Conservation (phyloP, 2,888 invertebrate genomes). For the Cerceris rybyensis region DNA sequence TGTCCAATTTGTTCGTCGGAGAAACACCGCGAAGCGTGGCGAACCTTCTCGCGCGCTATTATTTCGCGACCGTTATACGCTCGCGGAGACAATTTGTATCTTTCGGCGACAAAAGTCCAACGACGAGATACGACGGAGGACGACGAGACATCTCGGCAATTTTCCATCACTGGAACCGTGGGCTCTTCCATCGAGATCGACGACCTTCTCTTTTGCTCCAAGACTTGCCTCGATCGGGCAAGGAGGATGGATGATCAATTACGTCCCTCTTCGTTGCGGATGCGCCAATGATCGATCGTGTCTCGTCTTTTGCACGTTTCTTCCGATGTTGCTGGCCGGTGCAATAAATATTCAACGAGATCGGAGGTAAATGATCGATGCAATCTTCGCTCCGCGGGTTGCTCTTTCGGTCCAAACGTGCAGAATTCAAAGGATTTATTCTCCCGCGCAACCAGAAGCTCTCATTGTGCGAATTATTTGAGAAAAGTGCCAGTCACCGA, state of each 20-base stretch:
- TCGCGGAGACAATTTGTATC: background rate
- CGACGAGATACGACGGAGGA: background rate
- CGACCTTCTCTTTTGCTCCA: background rate
- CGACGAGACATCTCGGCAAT: too few species aligned
- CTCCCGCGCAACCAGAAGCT: background rate
- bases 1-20: slow-evolving; percentile 58
- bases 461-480: slow-evolving; percentile 25
- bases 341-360: slow-evolving; percentile 6
- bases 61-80: slow-evolving; percentile 24
- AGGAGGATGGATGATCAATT: background rate
- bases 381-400: slow-evolving; percentile 9
- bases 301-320: background rate
- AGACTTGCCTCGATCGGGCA: background rate
- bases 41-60: slow-evolving; percentile 20
- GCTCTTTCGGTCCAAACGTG: background rate
- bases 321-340: background rate
- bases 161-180: too few species aligned
- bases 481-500: slow-evolving; percentile 36
- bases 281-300: slow-evolving; percentile 5
- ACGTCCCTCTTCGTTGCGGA: background rate
- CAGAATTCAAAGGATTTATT: slow-evolving; percentile 13
- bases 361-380: slow-evolving; percentile 4
- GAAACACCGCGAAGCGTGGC: slow-evolving; percentile 18
- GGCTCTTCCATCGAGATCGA: too few species aligned
- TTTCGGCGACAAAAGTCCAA: background rate